Percentiles rank a stretch among this genome's conserved stretches.
phyloP scores from a whole-genome alignment of 2,797 vertebrate species.

The Diplodus puntazzo region DNA sequence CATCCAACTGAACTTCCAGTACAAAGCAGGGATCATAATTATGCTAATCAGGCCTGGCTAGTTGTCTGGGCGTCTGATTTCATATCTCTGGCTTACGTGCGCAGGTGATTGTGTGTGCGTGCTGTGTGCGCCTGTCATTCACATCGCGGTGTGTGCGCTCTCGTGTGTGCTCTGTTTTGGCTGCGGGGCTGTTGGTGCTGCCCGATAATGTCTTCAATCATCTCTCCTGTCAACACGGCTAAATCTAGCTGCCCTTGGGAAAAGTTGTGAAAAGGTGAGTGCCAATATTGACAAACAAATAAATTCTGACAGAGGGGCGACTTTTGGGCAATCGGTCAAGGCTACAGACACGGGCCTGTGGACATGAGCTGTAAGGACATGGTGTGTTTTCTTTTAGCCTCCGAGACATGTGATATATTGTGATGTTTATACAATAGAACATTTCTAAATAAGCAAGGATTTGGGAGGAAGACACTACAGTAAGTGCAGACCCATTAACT shows the following conservation, averaged over 20 bases:
- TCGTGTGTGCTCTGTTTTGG: conserved; percentile 79
- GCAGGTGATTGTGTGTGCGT: neutral
- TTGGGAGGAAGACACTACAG: neutral
- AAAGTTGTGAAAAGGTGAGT: conserved; percentile 87
- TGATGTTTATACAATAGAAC: conserved; percentile 17
- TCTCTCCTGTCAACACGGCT: conserved; percentile 84
- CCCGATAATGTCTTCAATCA: conserved; percentile 90
- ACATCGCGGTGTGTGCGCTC: conserved; percentile 61
- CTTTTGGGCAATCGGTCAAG: conserved; percentile 83
- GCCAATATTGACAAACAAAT: conserved; percentile 89
- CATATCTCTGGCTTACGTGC: conserved; percentile 59
- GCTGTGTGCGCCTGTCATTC: conserved; percentile 65
- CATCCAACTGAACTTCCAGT: conserved; percentile 46
- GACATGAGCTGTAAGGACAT: conserved; percentile 67
- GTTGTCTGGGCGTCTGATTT: conserved; percentile 60
- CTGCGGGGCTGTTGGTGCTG: conserved; percentile 81
- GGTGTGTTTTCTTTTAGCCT: conserved; percentile 53
- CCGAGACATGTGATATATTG: conserved; percentile 23
- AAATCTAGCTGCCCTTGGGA: conserved; percentile 88
- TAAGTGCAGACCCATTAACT: neutral
- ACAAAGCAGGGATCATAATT: conserved; percentile 66
- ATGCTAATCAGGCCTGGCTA: conserved; percentile 67
- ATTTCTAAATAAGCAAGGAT: conserved; percentile 2
- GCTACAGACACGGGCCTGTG: conserved; percentile 72
- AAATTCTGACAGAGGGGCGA: conserved; percentile 84